Evolutionary conservation across 2,113 vertebrate genomes (phyloP).

Genomic region (Neodon shergylaensis): DNA sequence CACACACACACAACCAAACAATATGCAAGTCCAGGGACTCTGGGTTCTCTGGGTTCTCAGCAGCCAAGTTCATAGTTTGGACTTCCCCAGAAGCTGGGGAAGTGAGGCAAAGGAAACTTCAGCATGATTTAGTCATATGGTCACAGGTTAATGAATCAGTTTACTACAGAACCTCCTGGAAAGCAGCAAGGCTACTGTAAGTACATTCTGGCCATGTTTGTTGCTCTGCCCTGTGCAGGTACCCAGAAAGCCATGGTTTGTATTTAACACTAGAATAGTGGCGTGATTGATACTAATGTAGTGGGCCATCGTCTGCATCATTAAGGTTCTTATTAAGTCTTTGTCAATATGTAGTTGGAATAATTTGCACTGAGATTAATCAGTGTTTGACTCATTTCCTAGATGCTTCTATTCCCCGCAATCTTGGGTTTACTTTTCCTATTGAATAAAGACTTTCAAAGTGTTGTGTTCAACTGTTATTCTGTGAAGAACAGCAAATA

Average conservation of each 20-base stretch:
- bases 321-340: background rate
- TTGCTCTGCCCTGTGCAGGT: background rate
- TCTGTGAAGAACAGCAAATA: background rate
- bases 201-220: too few relatives aligned
- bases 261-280: background rate
- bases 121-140: too few relatives aligned
- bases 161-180: background rate
- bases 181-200: background rate
- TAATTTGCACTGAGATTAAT: background rate
- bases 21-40: too few relatives aligned
- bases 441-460: background rate
- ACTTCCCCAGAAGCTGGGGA: fast-evolving
- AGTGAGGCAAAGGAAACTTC: background rate
- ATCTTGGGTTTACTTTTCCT: background rate
- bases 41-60: background rate
- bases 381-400: background rate
- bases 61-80: background rate
- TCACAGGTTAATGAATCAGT: too few relatives aligned
- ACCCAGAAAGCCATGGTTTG: background rate
- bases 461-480: background rate
- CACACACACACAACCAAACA: background rate
- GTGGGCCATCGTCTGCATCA: background rate
- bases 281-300: background rate
- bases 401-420: background rate
- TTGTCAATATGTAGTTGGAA: background rate